A percentile compares a stretch with the other conserved stretches of the same genome.
These are phyloP conservation scores for Propithecus coquereli DNA, from an alignment of 2,113 vertebrate genomes.

Conservation along the genomic window DNA sequence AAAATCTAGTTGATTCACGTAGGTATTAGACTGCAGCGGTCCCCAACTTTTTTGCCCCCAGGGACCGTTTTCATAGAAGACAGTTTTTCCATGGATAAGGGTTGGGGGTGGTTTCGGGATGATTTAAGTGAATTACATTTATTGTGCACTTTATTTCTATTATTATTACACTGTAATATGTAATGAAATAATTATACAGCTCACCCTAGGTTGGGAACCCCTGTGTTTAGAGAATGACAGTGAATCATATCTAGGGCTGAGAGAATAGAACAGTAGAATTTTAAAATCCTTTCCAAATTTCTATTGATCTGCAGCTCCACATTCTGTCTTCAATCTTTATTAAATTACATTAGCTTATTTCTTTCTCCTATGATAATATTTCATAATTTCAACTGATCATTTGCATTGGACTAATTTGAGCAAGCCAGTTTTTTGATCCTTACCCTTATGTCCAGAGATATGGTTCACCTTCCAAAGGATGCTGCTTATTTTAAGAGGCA, in stretches of 20 bases:
- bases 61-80: too few relatives aligned
- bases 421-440: neutral
- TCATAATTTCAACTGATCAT: neutral
- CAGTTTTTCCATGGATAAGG: too few relatives aligned
- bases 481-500: neutral
- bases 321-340: neutral
- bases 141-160: too few relatives aligned
- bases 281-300: neutral
- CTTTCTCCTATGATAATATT: neutral
- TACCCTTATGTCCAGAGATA: neutral
- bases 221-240: neutral
- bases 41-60: too few relatives aligned
- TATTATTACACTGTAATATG: too few relatives aligned
- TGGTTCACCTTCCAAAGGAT: neutral
- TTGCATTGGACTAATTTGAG: neutral
- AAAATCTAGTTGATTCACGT: neutral
- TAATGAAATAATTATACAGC: neutral
- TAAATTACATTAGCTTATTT: neutral
- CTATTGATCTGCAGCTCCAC: neutral
- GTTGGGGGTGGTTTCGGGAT: too few relatives aligned
- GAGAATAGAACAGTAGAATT: neutral
- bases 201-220: too few relatives aligned
- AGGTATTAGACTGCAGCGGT: too few relatives aligned
- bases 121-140: too few relatives aligned
- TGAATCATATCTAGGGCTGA: accelerated